Conservation (phyloP, 2,113 vertebrate genomes). For the Mola mola region DNA sequence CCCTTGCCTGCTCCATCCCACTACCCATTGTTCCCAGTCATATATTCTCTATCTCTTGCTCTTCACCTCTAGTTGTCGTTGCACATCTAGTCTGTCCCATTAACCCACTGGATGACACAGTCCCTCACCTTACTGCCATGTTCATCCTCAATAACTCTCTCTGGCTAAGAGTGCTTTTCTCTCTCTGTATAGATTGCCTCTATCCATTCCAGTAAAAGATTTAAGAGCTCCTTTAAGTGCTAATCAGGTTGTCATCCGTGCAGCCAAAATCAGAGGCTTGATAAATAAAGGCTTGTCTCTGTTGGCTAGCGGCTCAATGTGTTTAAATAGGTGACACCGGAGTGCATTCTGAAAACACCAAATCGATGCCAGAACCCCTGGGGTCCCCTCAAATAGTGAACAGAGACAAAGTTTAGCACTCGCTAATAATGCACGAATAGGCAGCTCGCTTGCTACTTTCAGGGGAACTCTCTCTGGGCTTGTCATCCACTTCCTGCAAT, state of each 20-base stretch:
- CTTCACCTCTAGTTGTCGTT: slow-evolving; percentile 33
- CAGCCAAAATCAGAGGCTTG: slow-evolving; percentile 74
- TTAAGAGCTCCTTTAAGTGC: slow-evolving; percentile 75
- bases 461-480: slow-evolving; percentile 54
- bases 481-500: slow-evolving; percentile 48
- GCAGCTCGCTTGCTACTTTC: slow-evolving; percentile 69
- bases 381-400: slow-evolving; percentile 75
- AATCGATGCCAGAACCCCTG: slow-evolving; percentile 80
- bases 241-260: slow-evolving; percentile 81
- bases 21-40: slow-evolving; percentile 24
- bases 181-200: slow-evolving; percentile 54
- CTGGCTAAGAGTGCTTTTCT: slow-evolving; percentile 32
- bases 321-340: slow-evolving; percentile 79
- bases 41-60: slow-evolving; percentile 22
- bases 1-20: slow-evolving; percentile 10
- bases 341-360: slow-evolving; percentile 73
- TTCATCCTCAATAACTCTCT: slow-evolving; percentile 59
- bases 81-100: slow-evolving; percentile 41
- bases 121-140: slow-evolving; percentile 53
- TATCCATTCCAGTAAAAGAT: slow-evolving; percentile 66
- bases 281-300: slow-evolving; percentile 79
- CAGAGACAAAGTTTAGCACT: slow-evolving; percentile 80
- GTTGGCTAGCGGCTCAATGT: slow-evolving; percentile 65
- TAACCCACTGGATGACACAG: slow-evolving; percentile 64
- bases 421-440: slow-evolving; percentile 72